Percentiles rank a stretch among this genome's conserved stretches.
phyloP scores from a whole-genome alignment of 2,797 vertebrate genomes.

The Enteromius fasciolatus region DNA sequence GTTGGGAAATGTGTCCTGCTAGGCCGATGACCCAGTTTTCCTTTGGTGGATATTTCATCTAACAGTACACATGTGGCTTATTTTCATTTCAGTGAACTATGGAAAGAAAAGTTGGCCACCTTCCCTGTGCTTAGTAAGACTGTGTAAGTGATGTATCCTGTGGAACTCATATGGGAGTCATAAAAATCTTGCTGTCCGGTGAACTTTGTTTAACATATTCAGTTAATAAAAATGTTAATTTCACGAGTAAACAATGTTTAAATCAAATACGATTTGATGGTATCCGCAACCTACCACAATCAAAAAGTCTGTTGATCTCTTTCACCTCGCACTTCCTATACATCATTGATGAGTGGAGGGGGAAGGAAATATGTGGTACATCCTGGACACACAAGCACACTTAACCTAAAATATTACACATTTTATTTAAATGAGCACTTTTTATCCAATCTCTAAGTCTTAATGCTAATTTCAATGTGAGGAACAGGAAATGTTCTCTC shows the following conservation, averaged over 20 bases:
- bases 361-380: slow-evolving; percentile 46
- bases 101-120: slow-evolving; percentile 37
- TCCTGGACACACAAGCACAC: slow-evolving; percentile 21
- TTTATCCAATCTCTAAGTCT: neutral
- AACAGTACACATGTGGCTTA: slow-evolving; percentile 3
- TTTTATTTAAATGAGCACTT: no score
- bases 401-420: neutral
- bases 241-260: neutral
- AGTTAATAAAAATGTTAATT: neutral
- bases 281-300: neutral
- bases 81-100: slow-evolving; percentile 26
- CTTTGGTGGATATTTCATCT: neutral
- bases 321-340: slow-evolving; percentile 8
- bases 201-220: slow-evolving; percentile 19
- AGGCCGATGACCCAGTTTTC: slow-evolving; percentile 16
- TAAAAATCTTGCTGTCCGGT: slow-evolving; percentile 13
- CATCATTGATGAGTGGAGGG: slow-evolving; percentile 32
- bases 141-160: slow-evolving; percentile 42
- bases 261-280: neutral
- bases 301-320: neutral
- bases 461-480: neutral
- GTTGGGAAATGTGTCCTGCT: neutral
- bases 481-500: neutral
- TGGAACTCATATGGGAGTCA: slow-evolving; percentile 29
- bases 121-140: slow-evolving; percentile 33